Evolutionary conservation across 53 echinoderm and acorn worm species (phyloP).

Genomic region (Antedon mediterranea): DNA sequence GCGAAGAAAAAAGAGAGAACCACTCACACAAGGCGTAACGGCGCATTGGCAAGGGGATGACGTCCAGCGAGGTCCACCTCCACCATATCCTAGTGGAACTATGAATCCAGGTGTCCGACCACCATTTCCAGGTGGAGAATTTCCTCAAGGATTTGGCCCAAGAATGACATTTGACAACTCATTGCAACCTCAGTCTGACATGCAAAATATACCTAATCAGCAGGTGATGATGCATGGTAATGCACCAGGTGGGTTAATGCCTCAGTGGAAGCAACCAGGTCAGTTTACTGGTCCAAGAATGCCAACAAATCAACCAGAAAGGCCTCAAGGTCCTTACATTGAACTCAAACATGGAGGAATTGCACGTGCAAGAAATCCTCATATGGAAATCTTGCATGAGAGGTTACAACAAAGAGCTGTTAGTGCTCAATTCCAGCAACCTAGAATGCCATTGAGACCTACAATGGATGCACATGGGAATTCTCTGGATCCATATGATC

Average conservation of each 20-base stretch:
- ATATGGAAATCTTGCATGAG: constrained; percentile 51
- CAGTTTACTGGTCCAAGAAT: constrained; percentile 22
- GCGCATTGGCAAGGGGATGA: constrained; percentile 18
- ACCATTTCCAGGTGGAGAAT: constrained; percentile 34
- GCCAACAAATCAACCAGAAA: constrained; percentile 33
- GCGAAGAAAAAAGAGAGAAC: not conserved
- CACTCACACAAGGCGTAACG: not conserved
- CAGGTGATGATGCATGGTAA: not conserved
- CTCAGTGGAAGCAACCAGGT: constrained; percentile 26
- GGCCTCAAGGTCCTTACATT: constrained; percentile 50
- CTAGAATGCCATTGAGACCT: constrained; percentile 20
- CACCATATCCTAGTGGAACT: constrained; percentile 52
- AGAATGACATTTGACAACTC: constrained; percentile 3
- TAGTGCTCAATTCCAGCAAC: constrained; percentile 22
- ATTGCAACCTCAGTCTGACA: not conserved
- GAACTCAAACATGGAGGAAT: constrained; percentile 48
- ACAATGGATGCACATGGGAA: constrained; percentile 9
- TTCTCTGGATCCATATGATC: constrained; percentile 76
- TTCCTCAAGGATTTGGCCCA: constrained; percentile 23
- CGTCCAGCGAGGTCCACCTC: constrained; percentile 46
- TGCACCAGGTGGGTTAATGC: constrained; percentile 31
- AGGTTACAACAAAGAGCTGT: constrained; percentile 52
- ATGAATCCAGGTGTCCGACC: constrained; percentile 16
- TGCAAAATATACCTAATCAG: not conserved
- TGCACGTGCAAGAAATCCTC: constrained; percentile 24